Evolutionary conservation across 1,140 invertebrate genomes (phyloP).

Genomic region (Eulimnadia texana): DNA sequence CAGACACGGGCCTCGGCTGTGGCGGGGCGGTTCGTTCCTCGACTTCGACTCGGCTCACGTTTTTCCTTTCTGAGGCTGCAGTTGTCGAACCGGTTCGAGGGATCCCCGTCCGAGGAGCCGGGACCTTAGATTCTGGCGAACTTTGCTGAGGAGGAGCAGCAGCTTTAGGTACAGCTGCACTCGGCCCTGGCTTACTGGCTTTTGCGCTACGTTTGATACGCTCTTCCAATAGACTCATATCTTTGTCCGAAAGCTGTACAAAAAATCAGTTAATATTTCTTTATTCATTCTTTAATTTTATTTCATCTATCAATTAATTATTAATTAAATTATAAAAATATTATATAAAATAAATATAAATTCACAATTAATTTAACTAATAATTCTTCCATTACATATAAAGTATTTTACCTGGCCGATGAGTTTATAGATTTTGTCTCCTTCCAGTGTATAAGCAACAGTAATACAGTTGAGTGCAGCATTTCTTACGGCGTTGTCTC

Average conservation of each 20-base stretch:
- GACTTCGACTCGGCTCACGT: not conserved
- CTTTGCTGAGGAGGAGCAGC: not conserved
- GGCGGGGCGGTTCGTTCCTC: slow-evolving; percentile 2
- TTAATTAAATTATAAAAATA: too few relatives aligned
- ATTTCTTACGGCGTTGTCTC: slow-evolving; percentile 90
- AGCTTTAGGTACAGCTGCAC: slow-evolving; percentile 2
- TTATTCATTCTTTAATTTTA: slow-evolving; percentile 3
- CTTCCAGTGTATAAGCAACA: slow-evolving; percentile 74
- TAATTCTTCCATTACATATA: slow-evolving; percentile 5
- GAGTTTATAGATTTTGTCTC: slow-evolving; percentile 79
- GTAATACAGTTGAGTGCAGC: slow-evolving; percentile 89
- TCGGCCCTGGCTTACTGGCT: slow-evolving; percentile 34
- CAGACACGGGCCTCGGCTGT: slow-evolving; percentile 11
- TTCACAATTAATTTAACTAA: too few relatives aligned
- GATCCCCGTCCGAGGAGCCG: slow-evolving; percentile 4
- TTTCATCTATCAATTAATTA: too few relatives aligned
- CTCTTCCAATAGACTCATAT: slow-evolving; percentile 82
- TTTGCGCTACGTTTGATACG: slow-evolving; percentile 78
- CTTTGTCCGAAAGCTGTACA: slow-evolving; percentile 75
- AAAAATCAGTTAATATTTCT: slow-evolving; percentile 17
- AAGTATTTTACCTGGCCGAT: slow-evolving; percentile 60
- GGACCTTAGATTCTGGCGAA: not conserved
- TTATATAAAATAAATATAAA: too few relatives aligned
- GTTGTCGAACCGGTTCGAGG: not conserved
- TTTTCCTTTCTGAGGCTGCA: slow-evolving; percentile 12